Evolutionary conservation across 1,140 invertebrate species (phyloP).

Genomic region (Drosophila burlai): DNA sequence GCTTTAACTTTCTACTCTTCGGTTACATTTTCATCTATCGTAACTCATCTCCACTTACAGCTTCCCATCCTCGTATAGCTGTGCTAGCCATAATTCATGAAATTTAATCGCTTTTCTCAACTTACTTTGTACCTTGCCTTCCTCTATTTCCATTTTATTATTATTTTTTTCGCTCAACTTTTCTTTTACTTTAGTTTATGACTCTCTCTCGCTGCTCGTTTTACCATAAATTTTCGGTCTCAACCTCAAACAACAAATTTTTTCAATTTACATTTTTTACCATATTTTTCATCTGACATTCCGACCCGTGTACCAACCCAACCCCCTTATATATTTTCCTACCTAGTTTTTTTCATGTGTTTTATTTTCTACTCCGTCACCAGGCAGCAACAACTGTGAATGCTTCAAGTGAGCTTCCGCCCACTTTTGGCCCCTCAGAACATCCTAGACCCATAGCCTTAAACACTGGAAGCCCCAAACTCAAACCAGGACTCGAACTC

Average conservation of each 20-base stretch:
- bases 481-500: conserved; percentile 16
- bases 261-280: conserved; percentile 60
- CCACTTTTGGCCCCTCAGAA: conserved; percentile 1
- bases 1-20: conserved; percentile 21
- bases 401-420: conserved; percentile 34
- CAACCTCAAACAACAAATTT: conserved; percentile 53
- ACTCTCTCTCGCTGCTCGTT: conserved; percentile 21
- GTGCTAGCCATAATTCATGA: conserved; percentile 66
- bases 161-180: conserved; percentile 22
- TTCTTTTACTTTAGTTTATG: conserved; percentile 49
- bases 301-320: conserved; percentile 20
- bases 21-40: conserved; percentile 44
- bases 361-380: conserved; percentile 17
- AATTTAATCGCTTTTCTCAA: conserved; percentile 69
- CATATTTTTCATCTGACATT: conserved; percentile 64
- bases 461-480: conserved; percentile 1
- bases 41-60: conserved; percentile 67
- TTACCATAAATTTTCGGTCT: conserved; percentile 57
- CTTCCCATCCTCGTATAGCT: conserved; percentile 34
- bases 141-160: conserved; percentile 23
- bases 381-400: conserved; percentile 23
- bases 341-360: conserved; percentile 18
- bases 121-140: conserved; percentile 35
- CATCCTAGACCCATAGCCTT: conserved; percentile 8
- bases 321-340: conserved; percentile 15